Evolutionary conservation across 2,113 vertebrate genomes (phyloP), one percentile per base, ranked within the genome.

Genomic region (Polyodon spathula): DNA sequence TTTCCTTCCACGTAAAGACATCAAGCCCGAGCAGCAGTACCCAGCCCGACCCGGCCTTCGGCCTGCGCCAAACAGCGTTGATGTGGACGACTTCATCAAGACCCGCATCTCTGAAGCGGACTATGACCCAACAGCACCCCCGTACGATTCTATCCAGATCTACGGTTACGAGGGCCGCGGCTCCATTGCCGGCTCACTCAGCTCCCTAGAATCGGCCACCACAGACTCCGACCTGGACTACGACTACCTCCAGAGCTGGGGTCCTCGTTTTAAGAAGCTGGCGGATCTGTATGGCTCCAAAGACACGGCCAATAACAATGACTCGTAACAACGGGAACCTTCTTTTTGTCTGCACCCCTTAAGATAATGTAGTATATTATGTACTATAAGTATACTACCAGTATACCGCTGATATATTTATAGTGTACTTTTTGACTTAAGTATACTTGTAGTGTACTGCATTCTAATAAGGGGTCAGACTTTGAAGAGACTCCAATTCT

Each of bases 241-340:
- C 58, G 95, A 99, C 84, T 98, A 99, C 88, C 93, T 99, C 88
- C 94, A 97, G 81, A 97, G 93, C 16, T 99, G 96, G 96, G 96
- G 96, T 78, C 96, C 96, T 56, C 89, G 96, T 55, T 99, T 99
- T 87, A 97, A 92, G 91, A 96, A 92, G 91, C 88, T 99, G 82
- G 96, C 96, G 40, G 95, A 99, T 84, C 92, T 99, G 73, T 99
- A 99, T 61, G 96, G 94, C 82, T 94, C 93, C 88, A 97, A 97
- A 97, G 94, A 98, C 88, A 91, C 81, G 74, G 91, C 87, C 4
- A 88, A 93, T 77, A 54, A 54, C 12, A 89, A 93, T 1, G 88
- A 92, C 86, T 97, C 93, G 89, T 97, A 97, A 97, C 96, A 76
- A 73, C 46, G 37, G 6, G 59, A 46, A 64, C 4, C 54, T 37